Evolutionary conservation across 2,797 vertebrate species (phyloP), one percentile per base, ranked within the genome.

Genomic region (Poecilia wingei): DNA sequence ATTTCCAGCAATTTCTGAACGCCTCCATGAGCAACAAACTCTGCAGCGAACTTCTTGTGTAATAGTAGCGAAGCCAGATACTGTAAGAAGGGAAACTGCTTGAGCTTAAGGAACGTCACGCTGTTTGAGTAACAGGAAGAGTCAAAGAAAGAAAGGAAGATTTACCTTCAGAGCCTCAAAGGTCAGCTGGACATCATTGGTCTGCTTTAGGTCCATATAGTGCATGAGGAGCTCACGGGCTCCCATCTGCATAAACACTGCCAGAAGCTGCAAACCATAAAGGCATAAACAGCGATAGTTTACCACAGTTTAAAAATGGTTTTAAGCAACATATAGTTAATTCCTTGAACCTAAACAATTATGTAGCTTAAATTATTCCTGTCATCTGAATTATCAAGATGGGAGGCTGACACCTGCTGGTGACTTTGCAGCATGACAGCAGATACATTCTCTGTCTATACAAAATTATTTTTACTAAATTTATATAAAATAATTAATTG

Each of bases 31-130:
- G 97, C 98, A 84, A 99, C 98, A 94, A 99, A 99, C 92, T 99
- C 98, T 0, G 98, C 98, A 31, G 98, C 98, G 96, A 99, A 99
- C 92, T 99, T 99, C 92, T 99, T 99, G 92, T 99, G 98, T 68
- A 99, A 96, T 84, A 99, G 94, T 87, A 99, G 91, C 28, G 98
- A 99, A 22, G 98, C 98, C 83, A 99, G 93, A 88, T 99, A 98
- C 98, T 99, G 90, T 61, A 75, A 68, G 41, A 71, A 64, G 12
- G 45, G 51, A 33, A 1, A 73, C 5, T 77, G 66, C 6, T 53
- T 46, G 8, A 22, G 6, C 7, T 1, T 57, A 3, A 77, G 18
- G 9, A 79, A 47, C 12, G 64, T 75, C 18, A 59, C 25, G 28
- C 45, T 6, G 0, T 47, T 77, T 45, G 4, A 7, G 20, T 55